Conservation (phyloP, 2,113 vertebrate species). For the Gallinago jamesoni region DNA sequence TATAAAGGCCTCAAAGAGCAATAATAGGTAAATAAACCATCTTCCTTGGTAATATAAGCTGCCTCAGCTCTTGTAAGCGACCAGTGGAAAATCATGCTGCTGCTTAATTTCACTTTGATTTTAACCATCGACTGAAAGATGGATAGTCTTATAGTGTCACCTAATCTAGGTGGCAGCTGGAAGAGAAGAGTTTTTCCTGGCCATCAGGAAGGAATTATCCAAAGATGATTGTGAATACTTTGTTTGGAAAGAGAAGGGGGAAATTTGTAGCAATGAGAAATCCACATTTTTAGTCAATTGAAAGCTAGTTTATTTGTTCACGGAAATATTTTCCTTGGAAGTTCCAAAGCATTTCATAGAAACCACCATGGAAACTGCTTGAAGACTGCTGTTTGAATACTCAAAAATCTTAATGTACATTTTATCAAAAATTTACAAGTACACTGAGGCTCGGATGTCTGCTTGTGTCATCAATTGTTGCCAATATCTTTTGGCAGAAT, state of each 20-base stretch:
- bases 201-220: neutral
- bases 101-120: neutral
- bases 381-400: constrained; percentile 17
- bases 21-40: neutral
- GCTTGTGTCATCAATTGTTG: neutral
- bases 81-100: neutral
- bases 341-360: constrained; percentile 29
- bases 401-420: neutral
- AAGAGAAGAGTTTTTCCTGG: constrained; percentile 42
- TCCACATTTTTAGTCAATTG: neutral
- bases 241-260: constrained; percentile 29
- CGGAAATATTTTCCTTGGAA: constrained; percentile 43
- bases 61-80: neutral
- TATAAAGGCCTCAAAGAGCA: neutral
- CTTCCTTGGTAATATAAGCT: neutral
- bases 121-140: neutral
- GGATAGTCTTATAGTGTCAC: neutral
- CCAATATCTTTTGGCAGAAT: neutral
- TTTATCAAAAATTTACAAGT: constrained; percentile 36
- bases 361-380: constrained; percentile 1
- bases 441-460: neutral
- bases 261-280: constrained; percentile 33
- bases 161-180: constrained; percentile 30
- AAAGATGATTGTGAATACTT: neutral
- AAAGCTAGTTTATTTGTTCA: constrained; percentile 42